phyloP scores from a whole-genome alignment of 2,888 invertebrate genomes.

The Drosophila emarginata region DNA sequence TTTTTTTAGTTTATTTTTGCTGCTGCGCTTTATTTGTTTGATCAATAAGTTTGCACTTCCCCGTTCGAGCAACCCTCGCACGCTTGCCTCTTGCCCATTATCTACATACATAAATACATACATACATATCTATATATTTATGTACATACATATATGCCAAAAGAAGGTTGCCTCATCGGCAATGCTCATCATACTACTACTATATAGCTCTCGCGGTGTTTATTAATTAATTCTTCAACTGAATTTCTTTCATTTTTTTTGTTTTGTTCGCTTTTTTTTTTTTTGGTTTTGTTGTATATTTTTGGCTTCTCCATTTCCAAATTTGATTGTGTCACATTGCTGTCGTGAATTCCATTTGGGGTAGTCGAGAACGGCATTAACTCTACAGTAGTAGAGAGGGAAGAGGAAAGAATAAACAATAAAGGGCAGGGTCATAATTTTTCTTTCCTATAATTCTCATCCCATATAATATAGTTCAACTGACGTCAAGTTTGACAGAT shows the following conservation, averaged over 20 bases:
- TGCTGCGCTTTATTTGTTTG: conserved; percentile 70
- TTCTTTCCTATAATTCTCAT: too few species aligned
- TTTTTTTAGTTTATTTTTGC: conserved; percentile 9
- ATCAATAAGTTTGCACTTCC: conserved; percentile 61
- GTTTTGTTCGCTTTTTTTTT: conserved; percentile 10
- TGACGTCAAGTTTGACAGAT: too few species aligned
- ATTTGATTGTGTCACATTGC: conserved; percentile 68
- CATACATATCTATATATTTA: neutral
- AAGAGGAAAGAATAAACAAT: too few species aligned
- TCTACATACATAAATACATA: neutral
- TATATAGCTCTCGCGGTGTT: conserved; percentile 31
- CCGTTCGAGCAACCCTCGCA: neutral
- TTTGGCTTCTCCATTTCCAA: conserved; percentile 42
- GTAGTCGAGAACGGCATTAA: conserved; percentile 9
- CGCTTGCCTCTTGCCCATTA: neutral
- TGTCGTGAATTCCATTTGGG: conserved; percentile 44
- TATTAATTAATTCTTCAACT: conserved; percentile 69
- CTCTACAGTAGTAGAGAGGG: neutral
- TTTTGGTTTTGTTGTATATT: conserved; percentile 12
- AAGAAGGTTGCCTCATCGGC: conserved; percentile 37
- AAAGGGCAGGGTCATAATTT: too few species aligned
- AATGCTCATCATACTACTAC: conserved; percentile 14
- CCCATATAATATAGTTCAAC: too few species aligned
- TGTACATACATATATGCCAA: conserved; percentile 1
- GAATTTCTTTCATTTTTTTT: conserved; percentile 15